Evolutionary conservation across 2,113 vertebrate species (phyloP).

Genomic region (Rhipidura dahli): DNA sequence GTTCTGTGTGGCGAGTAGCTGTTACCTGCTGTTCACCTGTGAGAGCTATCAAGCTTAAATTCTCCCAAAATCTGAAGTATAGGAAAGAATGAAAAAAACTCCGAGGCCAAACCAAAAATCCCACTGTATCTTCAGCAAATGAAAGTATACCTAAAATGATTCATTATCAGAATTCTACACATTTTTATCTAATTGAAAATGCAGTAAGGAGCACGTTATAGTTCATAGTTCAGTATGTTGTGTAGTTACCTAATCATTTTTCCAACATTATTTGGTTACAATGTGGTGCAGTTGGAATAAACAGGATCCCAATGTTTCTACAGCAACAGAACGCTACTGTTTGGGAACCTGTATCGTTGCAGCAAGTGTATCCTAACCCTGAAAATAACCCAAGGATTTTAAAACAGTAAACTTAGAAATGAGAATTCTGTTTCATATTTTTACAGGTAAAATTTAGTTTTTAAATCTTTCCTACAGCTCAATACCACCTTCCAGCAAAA

Average conservation of each 20-base stretch:
- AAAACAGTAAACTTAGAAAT: neutral
- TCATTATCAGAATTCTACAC: neutral
- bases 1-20: neutral
- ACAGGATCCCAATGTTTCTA: conserved; percentile 1
- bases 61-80: neutral
- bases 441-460: neutral
- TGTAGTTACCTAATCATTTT: neutral
- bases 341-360: neutral
- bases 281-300: neutral
- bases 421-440: neutral
- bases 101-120: neutral
- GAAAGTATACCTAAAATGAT: neutral
- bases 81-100: neutral
- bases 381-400: neutral
- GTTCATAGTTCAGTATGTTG: neutral
- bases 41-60: neutral
- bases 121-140: neutral
- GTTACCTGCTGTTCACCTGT: neutral
- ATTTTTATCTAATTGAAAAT: neutral
- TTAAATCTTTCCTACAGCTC: neutral
- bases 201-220: neutral
- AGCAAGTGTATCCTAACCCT: neutral
- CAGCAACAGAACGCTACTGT: conserved; percentile 1
- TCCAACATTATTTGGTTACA: neutral
- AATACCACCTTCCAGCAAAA: neutral